Evolutionary conservation across 2,797 vertebrate species (phyloP), one percentile per base, ranked within the genome.

Genomic region (Micropoecilia bifurca): DNA sequence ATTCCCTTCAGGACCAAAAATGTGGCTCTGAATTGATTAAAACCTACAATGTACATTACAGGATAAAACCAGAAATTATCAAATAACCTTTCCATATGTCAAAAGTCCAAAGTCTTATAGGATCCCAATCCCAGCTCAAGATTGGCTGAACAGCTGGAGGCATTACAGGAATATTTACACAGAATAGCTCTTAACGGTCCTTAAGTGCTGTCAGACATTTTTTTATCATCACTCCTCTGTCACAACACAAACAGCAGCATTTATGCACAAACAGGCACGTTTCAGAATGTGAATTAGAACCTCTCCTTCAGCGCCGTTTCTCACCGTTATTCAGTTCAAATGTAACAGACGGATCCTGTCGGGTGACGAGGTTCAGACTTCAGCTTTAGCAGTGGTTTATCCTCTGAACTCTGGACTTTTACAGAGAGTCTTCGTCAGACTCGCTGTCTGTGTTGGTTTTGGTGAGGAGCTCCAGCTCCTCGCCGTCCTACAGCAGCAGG

Each of bases 391-490:
- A 43, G 69, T 78, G 55, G 13, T 47, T 30, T 0, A 1, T 59
- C 59, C 16, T 61, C 41, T 12, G 1, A n/a, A 47, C 18, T 36
- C 30, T 1, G 9, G 28, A 0, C 3, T 25, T 90, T 90, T 93
- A 96, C 45, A 95, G 53, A 43, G 95, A 96, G 41, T 95, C 94
- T 46, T 98, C 98, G 83, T 99, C 98, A n/a, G 98, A 98, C 33
- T 99, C 98, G 0, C 95, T 95, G 87, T 99, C 97, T 81, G 96
- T 96, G 92, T 93, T 96, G 75, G 95, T 85, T 91, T 97, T 98
- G 1, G 97, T 96, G 84, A 99, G 81, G 78, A 97, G 97, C 90
- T 97, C 96, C 89, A 99, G 95, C 88, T 99, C 98, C 87, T 99
- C 98, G 14, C 99, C 97, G 84, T 99, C 98, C 98, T 99, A 86